These are phyloP conservation scores for Zonitis immaculata DNA, from an alignment of 2,888 invertebrate species.

Conservation along the genomic window DNA sequence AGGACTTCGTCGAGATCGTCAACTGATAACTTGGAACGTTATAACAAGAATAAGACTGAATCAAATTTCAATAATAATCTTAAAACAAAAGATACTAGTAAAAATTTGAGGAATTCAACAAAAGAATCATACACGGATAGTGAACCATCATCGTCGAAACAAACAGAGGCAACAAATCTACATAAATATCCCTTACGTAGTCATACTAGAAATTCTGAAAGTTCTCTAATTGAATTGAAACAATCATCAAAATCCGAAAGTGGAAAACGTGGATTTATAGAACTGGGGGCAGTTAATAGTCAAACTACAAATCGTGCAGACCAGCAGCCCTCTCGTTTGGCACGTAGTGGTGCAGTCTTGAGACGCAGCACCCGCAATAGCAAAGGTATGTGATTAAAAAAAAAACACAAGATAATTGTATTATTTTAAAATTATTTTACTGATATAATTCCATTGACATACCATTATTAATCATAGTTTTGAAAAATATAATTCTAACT, in stretches of 20 bases:
- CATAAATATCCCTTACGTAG: conserved; percentile 49
- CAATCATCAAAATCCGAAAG: conserved; percentile 16
- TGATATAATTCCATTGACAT: not conserved
- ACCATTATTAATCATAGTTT: not conserved
- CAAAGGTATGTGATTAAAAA: conserved; percentile 40
- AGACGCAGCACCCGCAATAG: conserved; percentile 53
- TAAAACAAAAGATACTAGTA: not conserved
- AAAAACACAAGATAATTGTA: too few relatives aligned
- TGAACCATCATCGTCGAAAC: not conserved
- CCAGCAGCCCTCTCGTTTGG: conserved; percentile 54
- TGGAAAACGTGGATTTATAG: conserved; percentile 45
- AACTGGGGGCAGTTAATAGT: conserved; percentile 55
- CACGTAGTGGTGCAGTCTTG: conserved; percentile 50
- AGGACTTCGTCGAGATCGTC: conserved; percentile 3
- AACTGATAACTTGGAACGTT: conserved; percentile 2
- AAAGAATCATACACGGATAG: not conserved
- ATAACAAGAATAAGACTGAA: not conserved
- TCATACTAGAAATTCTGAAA: conserved; percentile 36
- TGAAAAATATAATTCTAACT: not conserved
- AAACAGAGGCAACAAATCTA: not conserved
- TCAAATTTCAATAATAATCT: not conserved
- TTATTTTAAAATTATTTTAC: too few relatives aligned
- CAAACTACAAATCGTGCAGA: conserved; percentile 33
- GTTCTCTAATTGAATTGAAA: conserved; percentile 4
- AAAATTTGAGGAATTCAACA: not conserved